Conservation (phyloP, 2,888 invertebrate species). For the Lycophotia porphyrea region DNA sequence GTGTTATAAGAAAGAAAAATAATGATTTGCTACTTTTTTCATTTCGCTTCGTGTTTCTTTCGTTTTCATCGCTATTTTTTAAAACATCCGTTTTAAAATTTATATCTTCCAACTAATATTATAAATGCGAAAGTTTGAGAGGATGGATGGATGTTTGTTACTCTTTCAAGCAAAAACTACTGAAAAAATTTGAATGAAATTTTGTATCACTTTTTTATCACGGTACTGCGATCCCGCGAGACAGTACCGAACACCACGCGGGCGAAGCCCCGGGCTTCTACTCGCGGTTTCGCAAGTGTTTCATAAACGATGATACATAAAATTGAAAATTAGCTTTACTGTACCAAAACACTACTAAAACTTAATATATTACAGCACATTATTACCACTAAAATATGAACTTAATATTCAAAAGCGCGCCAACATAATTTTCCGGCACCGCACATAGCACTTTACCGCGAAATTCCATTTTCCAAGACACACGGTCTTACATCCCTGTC, state of each 20-base stretch:
- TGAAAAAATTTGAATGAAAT: too few species aligned
- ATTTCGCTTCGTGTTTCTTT: not conserved
- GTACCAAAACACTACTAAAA: slow-evolving; percentile 4
- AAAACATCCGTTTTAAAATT: not conserved
- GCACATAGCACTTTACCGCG: slow-evolving; percentile 28
- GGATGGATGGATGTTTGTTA: too few species aligned
- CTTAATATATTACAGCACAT: not conserved
- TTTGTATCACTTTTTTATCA: too few species aligned
- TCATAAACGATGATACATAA: not conserved
- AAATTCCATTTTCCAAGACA: slow-evolving; percentile 39
- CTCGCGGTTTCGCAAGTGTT: too few species aligned
- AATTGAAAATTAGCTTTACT: not conserved
- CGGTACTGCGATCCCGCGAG: too few species aligned
- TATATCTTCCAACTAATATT: too few species aligned
- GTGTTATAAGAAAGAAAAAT: not conserved
- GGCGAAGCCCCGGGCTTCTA: too few species aligned
- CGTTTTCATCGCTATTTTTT: not conserved
- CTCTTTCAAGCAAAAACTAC: too few species aligned
- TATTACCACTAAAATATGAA: slow-evolving; percentile 44
- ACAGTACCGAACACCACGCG: too few species aligned
- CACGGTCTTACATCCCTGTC: slow-evolving; percentile 46
- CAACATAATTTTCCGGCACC: slow-evolving; percentile 42
- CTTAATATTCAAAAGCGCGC: slow-evolving; percentile 41
- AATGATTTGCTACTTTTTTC: not conserved
- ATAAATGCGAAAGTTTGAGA: too few species aligned